Conservation (phyloP, 2,113 vertebrate species). For the Pachycephala philippinensis region DNA sequence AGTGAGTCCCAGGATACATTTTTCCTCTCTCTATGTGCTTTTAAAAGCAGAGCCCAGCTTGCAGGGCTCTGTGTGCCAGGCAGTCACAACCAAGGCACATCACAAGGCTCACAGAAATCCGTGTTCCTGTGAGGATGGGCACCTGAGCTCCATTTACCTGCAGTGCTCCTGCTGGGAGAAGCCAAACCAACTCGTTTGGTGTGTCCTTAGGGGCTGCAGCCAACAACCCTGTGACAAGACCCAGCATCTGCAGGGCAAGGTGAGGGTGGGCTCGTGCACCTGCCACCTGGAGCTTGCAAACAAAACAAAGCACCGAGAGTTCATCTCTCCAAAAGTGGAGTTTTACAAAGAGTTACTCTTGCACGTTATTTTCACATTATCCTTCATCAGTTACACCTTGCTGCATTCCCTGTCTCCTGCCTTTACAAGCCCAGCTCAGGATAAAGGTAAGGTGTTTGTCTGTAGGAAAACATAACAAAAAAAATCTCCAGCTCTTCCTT, state of each 20-base stretch:
- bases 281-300: neutral
- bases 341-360: neutral
- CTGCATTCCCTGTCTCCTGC: neutral
- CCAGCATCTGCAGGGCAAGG: rapidly evolving
- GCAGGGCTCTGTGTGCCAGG: rapidly evolving
- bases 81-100: neutral
- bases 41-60: neutral
- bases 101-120: neutral
- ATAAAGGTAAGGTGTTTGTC: neutral
- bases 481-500: neutral
- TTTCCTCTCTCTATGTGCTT: neutral
- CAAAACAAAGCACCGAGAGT: neutral
- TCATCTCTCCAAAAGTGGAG: neutral
- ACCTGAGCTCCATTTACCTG: neutral
- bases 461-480: neutral
- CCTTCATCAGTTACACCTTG: neutral
- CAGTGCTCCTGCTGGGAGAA: neutral
- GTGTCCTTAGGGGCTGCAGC: neutral
- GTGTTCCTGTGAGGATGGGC: neutral
- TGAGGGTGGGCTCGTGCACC: rapidly evolving
- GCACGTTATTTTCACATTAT: neutral
- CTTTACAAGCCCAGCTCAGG: neutral
- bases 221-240: rapidly evolving
- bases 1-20: neutral
- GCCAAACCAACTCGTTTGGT: rapidly evolving